Base-by-base conservation (phyloP, 2,888 invertebrate species). In the Gymnoscelis rufifasciata region DNA sequence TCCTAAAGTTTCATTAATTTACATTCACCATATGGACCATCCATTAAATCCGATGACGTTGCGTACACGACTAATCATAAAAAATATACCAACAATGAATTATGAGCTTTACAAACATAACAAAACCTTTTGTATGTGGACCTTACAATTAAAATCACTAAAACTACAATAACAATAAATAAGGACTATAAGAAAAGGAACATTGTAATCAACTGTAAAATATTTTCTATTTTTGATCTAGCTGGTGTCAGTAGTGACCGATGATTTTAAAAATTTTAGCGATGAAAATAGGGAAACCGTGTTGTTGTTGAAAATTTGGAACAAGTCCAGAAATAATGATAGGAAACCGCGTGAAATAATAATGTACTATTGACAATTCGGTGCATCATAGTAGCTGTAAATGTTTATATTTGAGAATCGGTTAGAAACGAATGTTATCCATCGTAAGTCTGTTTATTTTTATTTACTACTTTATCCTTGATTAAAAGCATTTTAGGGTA, bases 221-320 rank as follows among this genome's bases (percentile, higher is more conserved):
- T 80, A 80, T 82, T 83, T 66, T 83, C 74, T 80, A 74, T 83
- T 83, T 81, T 77, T 80, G 71, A 80, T 82, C 77, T 78, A 86
- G 84, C 69, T 63, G 84, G 79, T 87, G 87, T 86, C 87, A 75
- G 64, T 68, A 66, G 84, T 88, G 87, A 88, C 75, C 80, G 86
- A 87, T 87, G 82, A 82, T 80, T 88, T 87, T 87, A 84, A 86
- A 84, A 87, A 84, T 86, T 86, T 86, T 74, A 58, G 71, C 71
- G 84, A 83, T 87, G 87, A 84, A 88, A 87, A 87, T 84, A 87
- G 86, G 86, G 86, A 86, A 88, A 87, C 80, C 82, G 77, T 80
- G 78, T 69, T 74, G 80, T 80, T 83, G 82, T 84, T 80, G 80
- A 80, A 72, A 71, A 66, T 73, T 83, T 88, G 87, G 87, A 78